Conservation (phyloP, 2,797 vertebrate genomes). For the Sciurus carolinensis region DNA sequence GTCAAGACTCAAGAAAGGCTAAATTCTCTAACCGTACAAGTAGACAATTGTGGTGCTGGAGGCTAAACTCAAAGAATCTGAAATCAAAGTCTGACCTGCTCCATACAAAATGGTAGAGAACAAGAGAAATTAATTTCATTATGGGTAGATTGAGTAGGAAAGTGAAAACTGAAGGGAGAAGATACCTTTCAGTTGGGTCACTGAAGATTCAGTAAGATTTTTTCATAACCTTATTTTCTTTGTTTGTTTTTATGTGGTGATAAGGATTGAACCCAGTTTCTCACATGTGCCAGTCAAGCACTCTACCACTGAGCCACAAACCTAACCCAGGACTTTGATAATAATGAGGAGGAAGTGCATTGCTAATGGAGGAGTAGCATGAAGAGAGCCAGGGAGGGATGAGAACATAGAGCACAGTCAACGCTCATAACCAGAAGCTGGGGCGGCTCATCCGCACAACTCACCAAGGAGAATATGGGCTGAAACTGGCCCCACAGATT, state of each 20-base stretch:
- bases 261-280: too few relatives aligned
- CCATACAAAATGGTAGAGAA: not conserved
- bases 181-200: not conserved
- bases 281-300: too few relatives aligned
- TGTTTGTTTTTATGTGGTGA: too few relatives aligned
- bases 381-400: not conserved
- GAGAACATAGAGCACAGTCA: not conserved
- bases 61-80: not conserved
- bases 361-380: not conserved
- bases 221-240: not conserved
- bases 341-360: not conserved
- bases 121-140: not conserved
- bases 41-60: not conserved
- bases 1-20: not conserved
- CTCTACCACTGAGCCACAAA: too few relatives aligned
- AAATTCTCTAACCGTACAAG: not conserved
- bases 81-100: not conserved
- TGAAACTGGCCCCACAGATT: not conserved
- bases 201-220: constrained; percentile 15
- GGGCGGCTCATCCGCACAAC: not conserved
- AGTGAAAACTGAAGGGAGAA: not conserved
- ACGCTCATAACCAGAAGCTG: not conserved
- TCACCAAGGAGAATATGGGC: not conserved
- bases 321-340: not conserved
- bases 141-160: not conserved